Base-by-base conservation (phyloP, 2,888 invertebrate genomes). In the Resseliella maxima region DNA sequence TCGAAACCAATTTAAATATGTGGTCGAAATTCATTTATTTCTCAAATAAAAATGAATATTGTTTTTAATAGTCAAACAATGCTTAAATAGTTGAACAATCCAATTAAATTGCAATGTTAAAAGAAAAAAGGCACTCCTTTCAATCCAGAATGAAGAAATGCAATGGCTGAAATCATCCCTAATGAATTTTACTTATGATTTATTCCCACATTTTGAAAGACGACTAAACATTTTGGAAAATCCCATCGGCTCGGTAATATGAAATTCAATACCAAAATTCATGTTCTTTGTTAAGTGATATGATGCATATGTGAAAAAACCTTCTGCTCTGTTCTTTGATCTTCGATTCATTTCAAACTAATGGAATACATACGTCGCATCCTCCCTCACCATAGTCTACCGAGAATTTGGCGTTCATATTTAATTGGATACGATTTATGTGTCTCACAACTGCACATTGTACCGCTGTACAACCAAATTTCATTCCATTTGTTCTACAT, bases 371-470 rank as follows among this genome's bases (percentile, higher is more conserved):
- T 12, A 12, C 72, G 31, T 72, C n/a, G 15, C 72, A 72, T 72
- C 72, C 72, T 72, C 72, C 72, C 72, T 72, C 72, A 3, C 46
- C 46, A 41, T 59, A 5, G 27, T 59, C 59, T 59, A 31, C 72
- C 15, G 72, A 72, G 72, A 72, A 31, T 72, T 50, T 72, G 72
- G 83, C n/a, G 6, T 36, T 83, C 83, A 83, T 24, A 83, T 83
- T 83, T 83, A 83, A 83, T 83, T 83, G 72, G 83, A 83, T 83
- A 38, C 36, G 83, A 83, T 83, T 83, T 83, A 83, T 83, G 83
- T 24, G 36, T n/a, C 1, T 83, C 38, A 38, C 83, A 83, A 72
- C 31, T 31, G 72, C 72, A 72, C 38, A 83, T 83, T 83, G 83
- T 38, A 38, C n/a, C 41, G 3, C 24, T 8, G 24, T 24, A 38